These are phyloP conservation scores for Petrosia ficiformis DNA, from an alignment of 37 sponge, comb jelly and placozoan species.

Conservation along the genomic window DNA sequence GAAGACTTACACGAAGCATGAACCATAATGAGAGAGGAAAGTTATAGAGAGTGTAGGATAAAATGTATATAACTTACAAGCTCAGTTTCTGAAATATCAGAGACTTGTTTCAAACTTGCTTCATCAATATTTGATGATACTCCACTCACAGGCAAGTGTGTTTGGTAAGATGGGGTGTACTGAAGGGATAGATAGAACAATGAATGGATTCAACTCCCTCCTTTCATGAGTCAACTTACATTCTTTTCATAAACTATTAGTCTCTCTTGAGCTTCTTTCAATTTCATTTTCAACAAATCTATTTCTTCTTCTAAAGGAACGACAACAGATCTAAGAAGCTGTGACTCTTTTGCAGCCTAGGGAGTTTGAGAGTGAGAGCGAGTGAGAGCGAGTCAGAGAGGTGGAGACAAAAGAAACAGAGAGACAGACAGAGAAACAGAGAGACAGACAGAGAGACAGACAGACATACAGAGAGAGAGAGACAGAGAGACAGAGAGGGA, in stretches of 20 bases:
- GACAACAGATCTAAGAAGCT: conserved; percentile 55
- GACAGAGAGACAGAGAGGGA: background rate
- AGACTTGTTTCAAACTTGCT: no score
- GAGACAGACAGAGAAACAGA: background rate
- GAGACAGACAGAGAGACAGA: background rate
- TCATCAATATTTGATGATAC: no score
- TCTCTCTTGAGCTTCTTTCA: conserved; percentile 44
- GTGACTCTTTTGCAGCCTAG: conserved; percentile 62
- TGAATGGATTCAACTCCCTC: no score
- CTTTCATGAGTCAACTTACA: conserved; percentile 26
- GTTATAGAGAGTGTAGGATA: no score
- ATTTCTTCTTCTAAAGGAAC: conserved; percentile 74
- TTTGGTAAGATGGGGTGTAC: no score
- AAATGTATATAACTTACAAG: no score
- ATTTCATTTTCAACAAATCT: conserved; percentile 14
- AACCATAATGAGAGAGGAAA: no score
- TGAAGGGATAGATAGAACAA: no score
- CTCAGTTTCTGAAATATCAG: no score
- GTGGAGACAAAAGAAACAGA: background rate
- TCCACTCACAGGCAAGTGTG: no score
- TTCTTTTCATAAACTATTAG: conserved; percentile 6
- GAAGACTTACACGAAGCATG: no score
- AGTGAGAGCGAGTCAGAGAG: background rate
- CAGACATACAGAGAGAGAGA: no score
- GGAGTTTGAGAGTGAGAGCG: background rate